Conservation (phyloP, 2,113 vertebrate species). For the Arizona elegans region DNA sequence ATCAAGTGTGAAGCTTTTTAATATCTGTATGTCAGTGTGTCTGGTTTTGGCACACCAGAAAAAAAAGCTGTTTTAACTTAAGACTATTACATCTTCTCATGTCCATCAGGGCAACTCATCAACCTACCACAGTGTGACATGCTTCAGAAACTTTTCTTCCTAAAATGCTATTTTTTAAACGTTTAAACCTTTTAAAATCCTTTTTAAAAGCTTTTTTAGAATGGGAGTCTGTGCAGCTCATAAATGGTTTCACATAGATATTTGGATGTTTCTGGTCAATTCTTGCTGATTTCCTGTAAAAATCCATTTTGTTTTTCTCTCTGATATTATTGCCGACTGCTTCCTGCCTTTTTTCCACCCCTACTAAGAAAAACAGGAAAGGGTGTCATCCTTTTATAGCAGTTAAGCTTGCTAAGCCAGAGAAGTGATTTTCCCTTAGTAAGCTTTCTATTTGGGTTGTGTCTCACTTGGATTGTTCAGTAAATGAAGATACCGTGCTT, state of each 20-base stretch:
- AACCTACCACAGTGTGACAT: background rate
- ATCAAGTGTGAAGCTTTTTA: background rate
- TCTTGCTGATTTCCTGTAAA: background rate
- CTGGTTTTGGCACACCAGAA: background rate
- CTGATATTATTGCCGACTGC: slow-evolving; percentile 42
- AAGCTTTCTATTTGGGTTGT: background rate
- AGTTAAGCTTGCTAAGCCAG: slow-evolving; percentile 46
- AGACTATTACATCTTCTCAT: background rate
- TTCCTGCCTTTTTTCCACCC: background rate
- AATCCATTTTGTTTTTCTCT: background rate
- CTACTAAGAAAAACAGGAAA: background rate
- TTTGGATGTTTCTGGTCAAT: slow-evolving; percentile 19
- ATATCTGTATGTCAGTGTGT: background rate
- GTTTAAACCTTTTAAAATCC: too few species aligned
- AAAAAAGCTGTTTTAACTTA: background rate
- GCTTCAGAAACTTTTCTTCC: background rate
- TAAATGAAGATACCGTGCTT: background rate
- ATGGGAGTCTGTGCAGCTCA: background rate
- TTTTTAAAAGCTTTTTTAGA: background rate
- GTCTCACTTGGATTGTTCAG: background rate
- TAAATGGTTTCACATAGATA: background rate
- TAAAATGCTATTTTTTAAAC: background rate
- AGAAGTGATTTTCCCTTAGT: slow-evolving; percentile 45
- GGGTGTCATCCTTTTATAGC: background rate
- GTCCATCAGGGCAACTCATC: background rate